These are phyloP conservation scores for Callithrix jacchus DNA, from an alignment of 2,113 vertebrate species.

Conservation along the genomic window DNA sequence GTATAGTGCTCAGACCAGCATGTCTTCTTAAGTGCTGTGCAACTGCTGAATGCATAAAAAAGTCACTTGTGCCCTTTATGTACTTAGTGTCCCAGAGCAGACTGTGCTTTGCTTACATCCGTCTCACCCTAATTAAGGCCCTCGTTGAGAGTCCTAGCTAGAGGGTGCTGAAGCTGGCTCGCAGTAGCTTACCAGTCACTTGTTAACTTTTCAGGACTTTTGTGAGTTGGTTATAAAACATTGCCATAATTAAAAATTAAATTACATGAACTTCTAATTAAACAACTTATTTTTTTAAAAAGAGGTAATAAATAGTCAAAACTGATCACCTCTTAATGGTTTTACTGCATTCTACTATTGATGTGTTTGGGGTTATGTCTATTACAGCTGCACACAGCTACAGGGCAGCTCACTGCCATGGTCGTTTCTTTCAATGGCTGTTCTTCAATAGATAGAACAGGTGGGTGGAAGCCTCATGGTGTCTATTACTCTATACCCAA, in stretches of 20 bases:
- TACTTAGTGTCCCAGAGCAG: neutral
- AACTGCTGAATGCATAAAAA: neutral
- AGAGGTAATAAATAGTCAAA: neutral
- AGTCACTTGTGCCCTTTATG: neutral
- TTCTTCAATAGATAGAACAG: too few species aligned
- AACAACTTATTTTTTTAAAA: neutral
- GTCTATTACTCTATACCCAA: neutral
- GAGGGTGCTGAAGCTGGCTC: neutral
- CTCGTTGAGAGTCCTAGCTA: neutral
- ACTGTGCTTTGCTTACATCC: neutral
- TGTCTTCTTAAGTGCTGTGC: neutral
- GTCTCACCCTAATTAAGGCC: neutral
- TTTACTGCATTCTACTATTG: neutral
- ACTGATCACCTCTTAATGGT: neutral
- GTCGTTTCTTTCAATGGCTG: neutral
- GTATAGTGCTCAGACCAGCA: neutral
- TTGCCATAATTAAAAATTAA: neutral
- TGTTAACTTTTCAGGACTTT: neutral
- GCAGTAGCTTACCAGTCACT: neutral
- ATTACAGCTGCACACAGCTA: neutral
- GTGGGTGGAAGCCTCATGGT: neutral
- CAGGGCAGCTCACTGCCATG: rapidly evolving
- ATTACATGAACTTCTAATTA: neutral
- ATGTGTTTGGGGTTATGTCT: neutral
- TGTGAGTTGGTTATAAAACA: neutral